Base-by-base conservation (phyloP, 2,888 invertebrate species). In the Rosalia funebris region DNA sequence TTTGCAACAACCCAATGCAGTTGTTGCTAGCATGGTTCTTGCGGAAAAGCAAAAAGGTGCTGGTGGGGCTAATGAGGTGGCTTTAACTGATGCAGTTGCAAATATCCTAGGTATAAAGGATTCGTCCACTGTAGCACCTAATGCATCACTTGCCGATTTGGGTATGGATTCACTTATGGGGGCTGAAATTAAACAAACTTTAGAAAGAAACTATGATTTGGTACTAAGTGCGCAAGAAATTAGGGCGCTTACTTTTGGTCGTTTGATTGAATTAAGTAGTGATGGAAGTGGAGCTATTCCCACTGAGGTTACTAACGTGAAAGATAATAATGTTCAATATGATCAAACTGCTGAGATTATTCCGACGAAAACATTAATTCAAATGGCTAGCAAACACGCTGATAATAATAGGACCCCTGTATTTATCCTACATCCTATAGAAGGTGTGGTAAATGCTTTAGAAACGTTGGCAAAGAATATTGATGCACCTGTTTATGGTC, bases 151-250 rank as follows among this genome's bases (percentile, higher is more conserved):
- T 44, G 95, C 95, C 19, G 98, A 99, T 81, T 87, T 99, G 36
- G 98, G 98, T 62, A 94, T 99, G 90, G 98, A 99, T 80, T 98
- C 98, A 1, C 84, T 99, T 69, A 98, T 98, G 98, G 97, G 97
- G 42, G 96, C 98, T 1, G 99, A 99, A 85, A 96, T 99, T 77
- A 98, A 98, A 81, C 97, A 97, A 83, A 93, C 94, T 0, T 83
- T 98, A 53, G 97, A 97, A 81, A 87, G 96, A 57, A 93, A 92
- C 76, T 96, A 92, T 83, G 97, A 98, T 81, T 83, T 98, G 59
- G 90, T 93, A 15, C 84, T 98, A 63, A 91, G 92, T 63, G 93
- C 96, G 70, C 93, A 94, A 81, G 96, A 97, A 82, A 95, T 98
- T 73, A 88, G 97, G 64, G 87, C 84, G 50, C 84, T 96, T 42